Evolutionary conservation across 2,797 vertebrate species (phyloP).

Genomic region (Xiphorhynchus erythropygius): DNA sequence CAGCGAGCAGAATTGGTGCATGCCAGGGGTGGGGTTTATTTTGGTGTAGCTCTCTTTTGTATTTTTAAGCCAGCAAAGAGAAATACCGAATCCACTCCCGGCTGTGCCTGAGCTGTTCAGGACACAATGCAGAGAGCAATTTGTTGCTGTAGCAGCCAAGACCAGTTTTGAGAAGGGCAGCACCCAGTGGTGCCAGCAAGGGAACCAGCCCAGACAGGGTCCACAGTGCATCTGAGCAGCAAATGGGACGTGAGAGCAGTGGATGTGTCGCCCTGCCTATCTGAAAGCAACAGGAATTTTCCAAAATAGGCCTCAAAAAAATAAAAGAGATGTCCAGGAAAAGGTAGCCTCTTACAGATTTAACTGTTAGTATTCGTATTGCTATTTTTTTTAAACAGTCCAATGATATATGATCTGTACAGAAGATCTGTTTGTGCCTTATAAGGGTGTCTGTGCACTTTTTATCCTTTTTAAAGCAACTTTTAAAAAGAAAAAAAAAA

Average conservation of each 20-base stretch:
- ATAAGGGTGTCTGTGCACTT: conserved; percentile 83
- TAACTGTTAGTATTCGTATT: conserved; percentile 63
- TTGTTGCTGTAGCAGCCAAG: not conserved
- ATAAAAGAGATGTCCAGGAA: conserved; percentile 44
- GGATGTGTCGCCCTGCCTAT: not conserved
- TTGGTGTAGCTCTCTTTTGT: not conserved
- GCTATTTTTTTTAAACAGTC: conserved; percentile 68
- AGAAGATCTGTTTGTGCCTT: conserved; percentile 84
- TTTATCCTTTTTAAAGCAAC: conserved; percentile 80
- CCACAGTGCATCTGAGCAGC: accelerated
- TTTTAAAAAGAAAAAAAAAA: conserved; percentile 60
- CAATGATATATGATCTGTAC: conserved; percentile 65
- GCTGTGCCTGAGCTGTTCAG: not conserved
- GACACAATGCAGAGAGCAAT: not conserved
- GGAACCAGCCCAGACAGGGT: not conserved
- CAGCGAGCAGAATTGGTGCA: not conserved
- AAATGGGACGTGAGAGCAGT: not conserved
- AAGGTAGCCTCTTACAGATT: conserved; percentile 56
- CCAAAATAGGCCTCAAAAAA: conserved; percentile 19
- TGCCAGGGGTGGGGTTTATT: not conserved
- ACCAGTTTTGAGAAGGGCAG: not conserved
- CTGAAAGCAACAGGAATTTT: conserved; percentile 10
- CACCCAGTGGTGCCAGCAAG: not conserved
- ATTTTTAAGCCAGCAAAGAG: not conserved
- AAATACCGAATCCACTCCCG: not conserved